Base-by-base conservation (phyloP, 2,797 vertebrate species). In the Anas georgica region DNA sequence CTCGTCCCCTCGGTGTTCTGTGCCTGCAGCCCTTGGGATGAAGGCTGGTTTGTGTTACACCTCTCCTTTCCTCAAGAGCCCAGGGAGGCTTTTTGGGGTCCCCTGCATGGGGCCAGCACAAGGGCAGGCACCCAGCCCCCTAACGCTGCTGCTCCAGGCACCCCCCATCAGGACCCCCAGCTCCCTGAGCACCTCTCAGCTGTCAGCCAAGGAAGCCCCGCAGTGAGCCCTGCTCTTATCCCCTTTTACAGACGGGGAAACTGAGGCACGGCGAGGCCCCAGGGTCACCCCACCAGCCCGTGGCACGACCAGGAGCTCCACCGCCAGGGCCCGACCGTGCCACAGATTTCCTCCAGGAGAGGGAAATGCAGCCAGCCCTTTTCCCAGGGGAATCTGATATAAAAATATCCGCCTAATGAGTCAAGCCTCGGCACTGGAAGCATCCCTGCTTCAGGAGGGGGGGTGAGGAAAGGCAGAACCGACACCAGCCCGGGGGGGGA, bases 221-320 rank as follows among this genome's bases (percentile, higher is more conserved):
- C 91, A 82, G 72, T 28, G 94, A 94, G 94, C 94, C 95, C 41
- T 63, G 46, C 83, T 94, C 85, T 85, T 87, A 58, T 52, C 92
- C 96, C 94, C 94, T 96, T 94, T 95, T 94, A 95, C 93, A 94
- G 95, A 59, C 1, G 88, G 91, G 93, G 91, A 95, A 96, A 96
- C 95, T 96, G 94, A 95, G 96, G 93, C 95, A 73, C 55, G 63
- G 77, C 75, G 63, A 26, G 29, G 74, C 80, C 93, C 90, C 96
- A 73, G 56, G 88, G 86, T 84, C 58, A 43, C 86, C 66, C 91
- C 9, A 55, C 0, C 1, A 55, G 77, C 45, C 0, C 0, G 55
- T 9, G 86, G 66, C 48, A 16, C 17, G 41, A 37, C 10, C 0
- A 1, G 60, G 72, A 0, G 45, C 52, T 70, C 55, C 68, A 80